Evolutionary conservation across 2,113 vertebrate genomes (phyloP).

Genomic region (Panthera leo): DNA sequence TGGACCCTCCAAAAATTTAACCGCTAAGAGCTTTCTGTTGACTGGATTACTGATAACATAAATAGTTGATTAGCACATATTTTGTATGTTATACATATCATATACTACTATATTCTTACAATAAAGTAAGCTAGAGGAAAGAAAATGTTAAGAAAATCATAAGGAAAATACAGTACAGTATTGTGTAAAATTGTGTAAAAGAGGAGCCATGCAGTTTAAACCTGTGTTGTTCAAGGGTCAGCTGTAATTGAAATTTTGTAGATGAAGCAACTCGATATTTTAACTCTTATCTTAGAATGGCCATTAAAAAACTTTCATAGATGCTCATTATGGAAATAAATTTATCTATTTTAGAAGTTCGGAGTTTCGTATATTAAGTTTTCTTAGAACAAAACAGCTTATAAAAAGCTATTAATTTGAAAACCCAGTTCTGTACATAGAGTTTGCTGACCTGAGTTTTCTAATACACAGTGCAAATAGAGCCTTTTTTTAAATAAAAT

Average conservation of each 20-base stretch:
- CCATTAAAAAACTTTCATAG: not conserved
- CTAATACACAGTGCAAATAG: not conserved
- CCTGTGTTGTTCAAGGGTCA: not conserved
- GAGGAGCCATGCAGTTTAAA: not conserved
- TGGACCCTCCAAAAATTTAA: not conserved
- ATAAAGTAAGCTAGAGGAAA: not conserved
- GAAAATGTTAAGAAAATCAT: not conserved
- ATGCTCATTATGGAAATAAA: not conserved
- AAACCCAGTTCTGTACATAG: not conserved
- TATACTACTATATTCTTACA: not conserved
- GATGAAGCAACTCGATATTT: not conserved
- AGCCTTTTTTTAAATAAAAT: not conserved
- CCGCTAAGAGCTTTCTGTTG: not conserved
- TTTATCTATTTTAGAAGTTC: not conserved
- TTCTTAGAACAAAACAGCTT: slow-evolving; percentile 12
- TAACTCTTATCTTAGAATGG: not conserved
- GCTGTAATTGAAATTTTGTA: not conserved
- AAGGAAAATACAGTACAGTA: not conserved
- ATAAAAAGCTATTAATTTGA: not conserved
- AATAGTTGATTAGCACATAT: not conserved
- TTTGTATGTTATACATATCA: not conserved
- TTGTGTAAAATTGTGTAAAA: not conserved
- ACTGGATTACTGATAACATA: not conserved
- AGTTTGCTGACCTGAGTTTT: not conserved
- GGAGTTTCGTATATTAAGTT: not conserved